Evolutionary conservation across 2,797 vertebrate species (phyloP), one percentile per base, ranked within the genome.

Genomic region (Clarias laeviceps): DNA sequence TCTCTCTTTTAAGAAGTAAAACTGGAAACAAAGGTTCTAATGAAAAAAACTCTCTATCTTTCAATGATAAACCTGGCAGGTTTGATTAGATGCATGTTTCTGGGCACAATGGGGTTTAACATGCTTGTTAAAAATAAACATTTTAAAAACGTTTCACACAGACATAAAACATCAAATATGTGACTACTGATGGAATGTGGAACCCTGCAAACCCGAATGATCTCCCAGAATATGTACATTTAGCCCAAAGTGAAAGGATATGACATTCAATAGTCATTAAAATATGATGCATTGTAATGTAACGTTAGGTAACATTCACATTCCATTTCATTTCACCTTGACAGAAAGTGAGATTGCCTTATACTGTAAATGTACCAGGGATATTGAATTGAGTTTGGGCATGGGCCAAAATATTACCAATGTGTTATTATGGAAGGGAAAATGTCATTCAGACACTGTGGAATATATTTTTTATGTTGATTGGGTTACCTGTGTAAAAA

Each of bases 1-100:
- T 24, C 15, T 62, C 22, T 88, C 83, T 85, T 90, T 87, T 84
- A 89, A 91, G 84, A 84, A 74, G 88, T 62, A 84, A 87, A 37
- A 85, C 76, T 70, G 84, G 79, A 86, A 86, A 27, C 82, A 85
- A 88, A 89, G 86, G 64, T 22, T 32, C 77, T 80, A 88, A 89
- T 84, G 79, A 64, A 59, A 84, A 66, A 11, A 59, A 64, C 59
- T 89, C 82, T 84, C 76, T 66, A 70, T 80, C 57, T 85, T 65
- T 66, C 87, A 86, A 84, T 90, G 81, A 88, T 74, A 83, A 79
- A 84, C 78, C 87, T 15, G 64, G 59, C 34, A 70, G n/a, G 56
- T 69, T 70, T 74, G 27, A 81, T 57, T 54, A 37, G 61, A 62
- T 54, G 61, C 37, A 77, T 72, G 65, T 76, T 73, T 17, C 45